Base-by-base conservation (phyloP, 1,140 invertebrate species). In the Halesus radiatus region DNA sequence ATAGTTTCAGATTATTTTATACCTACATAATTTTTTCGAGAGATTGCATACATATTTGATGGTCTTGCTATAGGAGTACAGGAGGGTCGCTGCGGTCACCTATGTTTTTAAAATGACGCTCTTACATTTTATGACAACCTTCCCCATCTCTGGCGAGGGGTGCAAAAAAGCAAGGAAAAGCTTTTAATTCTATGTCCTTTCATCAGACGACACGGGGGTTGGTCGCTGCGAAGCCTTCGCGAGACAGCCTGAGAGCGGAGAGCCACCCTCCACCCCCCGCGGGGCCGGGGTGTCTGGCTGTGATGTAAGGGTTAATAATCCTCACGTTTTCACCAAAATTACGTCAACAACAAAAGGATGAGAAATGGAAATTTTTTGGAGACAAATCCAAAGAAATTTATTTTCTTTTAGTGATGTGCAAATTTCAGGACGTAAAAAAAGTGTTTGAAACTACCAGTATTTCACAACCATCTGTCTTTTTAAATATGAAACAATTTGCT, bases 161-260 rank as follows among this genome's bases (percentile, higher is more conserved):
- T 79, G 81, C 78, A 80, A 83, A 82, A n/a, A 83, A 83, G 81
- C 81, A 83, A 83, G 81, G 79, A 83, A 83, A 83, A 80, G 81
- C 81, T 83, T 83, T 83, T 83, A 83, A 83, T 83, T 83, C 81
- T 54, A n/a, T 76, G 66, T 80, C 81, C 78, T 60, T 78, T 75
- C 60, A 76, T 45, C 37, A 16, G 37, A 70, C n/a, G 37, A 66
- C 62, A 66, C 62, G 26, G 37, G 37, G 37, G 37, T 16, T 26
- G n/a, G n/a, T n/a, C n/a, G 20, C 56, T 60, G 56, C 56, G 56
- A 32, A 66, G 62, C 62, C 22, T n/a, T 18, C 23, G 29, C 62
- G 22, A 66, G 62, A 66, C 62, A 66, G 37, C 16, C 22, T 26
- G 62, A 64, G 23, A 66, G 22, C 62, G 37, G 8, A 13, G 37